Conservation (phyloP, 2,797 vertebrate genomes). For the Acropternis orthonyx region DNA sequence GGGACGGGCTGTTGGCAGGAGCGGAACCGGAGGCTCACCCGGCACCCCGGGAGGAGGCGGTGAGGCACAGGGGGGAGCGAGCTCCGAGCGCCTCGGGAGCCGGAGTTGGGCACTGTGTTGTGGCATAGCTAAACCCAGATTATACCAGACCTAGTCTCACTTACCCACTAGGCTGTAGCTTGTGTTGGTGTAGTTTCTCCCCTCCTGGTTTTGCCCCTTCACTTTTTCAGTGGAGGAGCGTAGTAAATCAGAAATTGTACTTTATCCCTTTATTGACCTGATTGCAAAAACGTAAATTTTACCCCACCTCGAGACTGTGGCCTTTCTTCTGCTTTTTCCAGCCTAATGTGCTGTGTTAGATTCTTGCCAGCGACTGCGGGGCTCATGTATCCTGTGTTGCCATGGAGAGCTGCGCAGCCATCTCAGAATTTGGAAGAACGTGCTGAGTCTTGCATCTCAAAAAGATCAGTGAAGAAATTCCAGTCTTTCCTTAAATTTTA, state of each 20-base stretch:
- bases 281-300: neutral
- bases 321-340: neutral
- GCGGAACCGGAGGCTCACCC: neutral
- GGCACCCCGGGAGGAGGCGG: accelerated
- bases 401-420: neutral
- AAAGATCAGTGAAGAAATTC: neutral
- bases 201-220: neutral
- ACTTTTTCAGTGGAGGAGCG: accelerated
- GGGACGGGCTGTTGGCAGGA: neutral
- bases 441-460: neutral
- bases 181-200: neutral
- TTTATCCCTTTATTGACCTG: neutral
- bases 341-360: neutral
- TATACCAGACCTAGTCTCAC: too few species aligned
- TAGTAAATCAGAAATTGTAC: neutral
- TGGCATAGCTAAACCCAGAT: neutral
- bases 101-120: neutral
- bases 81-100: neutral
- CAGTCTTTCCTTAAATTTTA: neutral
- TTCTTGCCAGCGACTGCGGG: neutral
- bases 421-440: neutral
- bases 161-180: accelerated
- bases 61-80: neutral
- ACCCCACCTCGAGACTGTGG: neutral
- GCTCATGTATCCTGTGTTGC: neutral